These are phyloP conservation scores for Anadara kagoshimensis DNA, from an alignment of 1,140 invertebrate genomes.

Conservation along the genomic window DNA sequence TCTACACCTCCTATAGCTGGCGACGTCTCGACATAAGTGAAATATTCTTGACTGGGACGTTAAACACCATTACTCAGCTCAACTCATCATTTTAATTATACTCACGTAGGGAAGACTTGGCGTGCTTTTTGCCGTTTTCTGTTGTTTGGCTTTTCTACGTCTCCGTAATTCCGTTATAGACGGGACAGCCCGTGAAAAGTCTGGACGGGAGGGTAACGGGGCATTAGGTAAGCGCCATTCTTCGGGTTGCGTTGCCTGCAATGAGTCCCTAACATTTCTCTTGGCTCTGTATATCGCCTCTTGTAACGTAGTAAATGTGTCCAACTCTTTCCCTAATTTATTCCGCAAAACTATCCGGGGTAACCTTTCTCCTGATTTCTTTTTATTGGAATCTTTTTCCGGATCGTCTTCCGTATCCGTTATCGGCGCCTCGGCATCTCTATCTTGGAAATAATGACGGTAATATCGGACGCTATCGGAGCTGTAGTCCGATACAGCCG, in stretches of 20 bases:
- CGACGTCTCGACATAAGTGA: no score
- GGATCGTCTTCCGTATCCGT: no score
- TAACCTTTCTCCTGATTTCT: conserved; percentile 15
- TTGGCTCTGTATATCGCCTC: conserved; percentile 65
- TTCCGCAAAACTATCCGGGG: conserved; percentile 59
- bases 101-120: background rate
- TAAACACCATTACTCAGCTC: no score
- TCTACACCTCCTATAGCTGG: no score
- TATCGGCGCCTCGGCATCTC: no score
- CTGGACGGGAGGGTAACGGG: conserved; percentile 59
- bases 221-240: conserved; percentile 68
- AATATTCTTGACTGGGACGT: no score
- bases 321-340: conserved; percentile 48
- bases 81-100: no score
- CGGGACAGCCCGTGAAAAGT: conserved; percentile 55
- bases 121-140: background rate
- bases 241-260: conserved; percentile 45
- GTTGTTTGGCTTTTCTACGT: background rate
- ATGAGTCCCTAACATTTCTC: conserved; percentile 50
- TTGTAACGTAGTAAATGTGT: conserved; percentile 64
- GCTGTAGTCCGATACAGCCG: no score
- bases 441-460: no score
- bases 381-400: no score
- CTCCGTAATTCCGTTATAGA: conserved; percentile 3
- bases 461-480: no score